Evolutionary conservation across 1,140 invertebrate species (phyloP).

Genomic region (Lethocerus indicus): DNA sequence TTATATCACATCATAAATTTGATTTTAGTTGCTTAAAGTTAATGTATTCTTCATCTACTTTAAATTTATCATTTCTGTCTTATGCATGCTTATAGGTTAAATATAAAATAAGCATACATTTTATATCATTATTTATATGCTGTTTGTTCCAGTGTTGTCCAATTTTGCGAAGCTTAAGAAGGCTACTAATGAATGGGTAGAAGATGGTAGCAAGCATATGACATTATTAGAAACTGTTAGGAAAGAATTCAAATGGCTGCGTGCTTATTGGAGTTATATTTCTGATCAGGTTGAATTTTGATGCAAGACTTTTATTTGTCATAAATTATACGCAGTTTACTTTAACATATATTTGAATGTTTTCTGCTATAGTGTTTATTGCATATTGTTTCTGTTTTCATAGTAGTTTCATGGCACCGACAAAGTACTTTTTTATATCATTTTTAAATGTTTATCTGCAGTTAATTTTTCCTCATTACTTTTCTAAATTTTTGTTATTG

Average conservation of each 20-base stretch:
- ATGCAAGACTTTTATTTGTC: too few relatives aligned
- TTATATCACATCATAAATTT: too few relatives aligned
- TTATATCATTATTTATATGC: conserved; percentile 10
- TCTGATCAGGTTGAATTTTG: conserved; percentile 37
- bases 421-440: neutral
- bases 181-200: conserved; percentile 22
- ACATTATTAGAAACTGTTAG: conserved; percentile 39
- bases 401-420: too few relatives aligned
- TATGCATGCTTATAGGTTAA: too few relatives aligned
- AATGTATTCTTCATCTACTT: neutral
- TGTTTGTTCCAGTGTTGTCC: conserved; percentile 19
- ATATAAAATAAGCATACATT: neutral
- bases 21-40: too few relatives aligned
- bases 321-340: too few relatives aligned
- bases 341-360: too few relatives aligned
- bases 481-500: neutral
- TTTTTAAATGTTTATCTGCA: neutral
- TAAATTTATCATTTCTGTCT: neutral
- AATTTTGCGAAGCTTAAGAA: conserved; percentile 19
- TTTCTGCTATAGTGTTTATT: too few relatives aligned
- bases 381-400: too few relatives aligned
- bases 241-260: conserved; percentile 45
- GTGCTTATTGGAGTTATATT: conserved; percentile 38
- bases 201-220: conserved; percentile 35
- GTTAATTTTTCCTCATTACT: neutral